Evolutionary conservation across 92 coral and sea anemone genomes (phyloP), one percentile per base, ranked within the genome.

Genomic region (Galaxea fascicularis): DNA sequence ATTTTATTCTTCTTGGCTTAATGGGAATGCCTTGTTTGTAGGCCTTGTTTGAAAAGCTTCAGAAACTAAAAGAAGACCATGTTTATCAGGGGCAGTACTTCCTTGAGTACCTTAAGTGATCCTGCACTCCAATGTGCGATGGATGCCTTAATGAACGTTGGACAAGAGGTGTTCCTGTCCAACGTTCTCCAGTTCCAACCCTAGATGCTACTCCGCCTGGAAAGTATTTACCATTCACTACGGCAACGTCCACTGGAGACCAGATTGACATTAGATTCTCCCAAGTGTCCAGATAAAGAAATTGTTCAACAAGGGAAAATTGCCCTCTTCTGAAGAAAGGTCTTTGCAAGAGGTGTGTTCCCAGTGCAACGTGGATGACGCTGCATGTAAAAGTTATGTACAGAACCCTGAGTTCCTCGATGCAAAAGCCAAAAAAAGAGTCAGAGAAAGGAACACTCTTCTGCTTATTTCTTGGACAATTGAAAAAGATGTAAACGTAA

Each of bases 1-100:
- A 79, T 79, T n/a, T 11, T 79, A 62, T 79, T 71, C 14, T 71
- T 86, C 56, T 72, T 86, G 64, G 85, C 90, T 74, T 78, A 71
- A 29, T 79, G 22, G 10, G 7, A 58, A 20, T 27, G 60, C 46
- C 67, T 27, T 69, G 86, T 53, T 77, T 77, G 39, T 66, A 81
- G 45, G 86, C 77, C 65, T 46, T 81, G 77, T 67, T 51, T 41
- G 69, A 47, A 52, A 67, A 67, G 65, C 77, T 69, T 68, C 85
- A 81, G 39, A 67, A 81, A 72, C 52, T 81, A 25, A 81, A 81
- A 72, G 77, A 67, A 81, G 52, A 52, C 59, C 77, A 24, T 69
- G 85, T 80, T 28, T 51, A 68, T 15, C 82, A 77, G 39, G 72
- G 54, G 75, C 76, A 67, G 54, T 46, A 80, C 75, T 66, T 21